Evolutionary conservation across 2,888 invertebrate species (phyloP), one percentile per base, ranked within the genome.

Genomic region (Nineta flava): DNA sequence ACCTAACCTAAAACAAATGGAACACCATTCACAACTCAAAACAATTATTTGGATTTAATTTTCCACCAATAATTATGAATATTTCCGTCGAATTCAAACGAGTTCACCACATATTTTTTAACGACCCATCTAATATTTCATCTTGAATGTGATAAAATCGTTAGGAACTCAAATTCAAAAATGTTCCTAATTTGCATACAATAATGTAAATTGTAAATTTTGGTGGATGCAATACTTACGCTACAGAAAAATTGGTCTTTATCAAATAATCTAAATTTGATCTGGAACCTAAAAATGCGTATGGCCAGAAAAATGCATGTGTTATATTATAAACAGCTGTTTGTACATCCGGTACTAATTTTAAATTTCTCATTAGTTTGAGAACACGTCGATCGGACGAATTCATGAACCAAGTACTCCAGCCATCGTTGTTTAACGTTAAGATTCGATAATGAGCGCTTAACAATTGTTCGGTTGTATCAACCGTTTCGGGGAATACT

Each of bases 301-400:
- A 84, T 1, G 82, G 79, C 79, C 83, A 83, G 58, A 85, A 83
- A 59, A 81, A 83, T 3, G 83, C 81, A 55, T 75, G 76, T 0
- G 84, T 83, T 0, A 81, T 81, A 61, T 86, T 85, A 47, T 72
- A 74, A 5, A 88, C 73, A 1, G 87, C 87, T 10, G 78, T 72
- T 55, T 75, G 73, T 2, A 86, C 66, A 46, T 73, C 71, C 0
- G 78, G 71, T 2, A 87, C 79, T 13, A 79, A 71, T 60, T 86
- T 83, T 52, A 84, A 64, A 60, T 79, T 77, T 56, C 72, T 76
- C 45, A 83, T 69, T 9, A 87, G 65, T 57, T 73, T 77, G 26
- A 70, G 68, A 0, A 81, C 76, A 2, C 72, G 59, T 0, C 69
- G 66, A 59, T 87, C 85, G 1, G 79, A 76, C 0, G 83, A 80